A percentile compares a stretch with the other conserved stretches of the same genome.
Evolutionary conservation across 2,797 vertebrate species (phyloP).

Genomic region (Glossophaga mutica): DNA sequence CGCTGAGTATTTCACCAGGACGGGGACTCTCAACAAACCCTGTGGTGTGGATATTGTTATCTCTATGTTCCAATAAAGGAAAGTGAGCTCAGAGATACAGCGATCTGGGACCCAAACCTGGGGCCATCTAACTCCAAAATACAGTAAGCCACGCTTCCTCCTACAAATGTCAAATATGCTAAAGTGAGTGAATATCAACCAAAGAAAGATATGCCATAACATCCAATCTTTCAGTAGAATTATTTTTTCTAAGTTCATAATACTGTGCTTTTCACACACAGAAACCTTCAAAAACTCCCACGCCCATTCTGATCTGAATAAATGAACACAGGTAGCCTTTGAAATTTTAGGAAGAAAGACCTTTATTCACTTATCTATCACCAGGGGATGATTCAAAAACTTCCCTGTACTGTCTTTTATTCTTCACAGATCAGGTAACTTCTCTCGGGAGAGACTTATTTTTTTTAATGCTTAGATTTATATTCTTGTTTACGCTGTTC

Average conservation of each 20-base stretch:
- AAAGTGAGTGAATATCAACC: background rate
- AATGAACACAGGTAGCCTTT: background rate
- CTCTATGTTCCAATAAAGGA: conserved; percentile 11
- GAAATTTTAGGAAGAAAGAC: background rate
- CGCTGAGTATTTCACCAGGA: background rate
- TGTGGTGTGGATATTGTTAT: background rate
- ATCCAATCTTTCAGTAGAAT: background rate
- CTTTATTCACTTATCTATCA: background rate
- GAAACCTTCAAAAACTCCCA: background rate
- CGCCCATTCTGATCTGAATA: background rate
- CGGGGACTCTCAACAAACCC: background rate
- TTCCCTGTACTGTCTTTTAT: background rate
- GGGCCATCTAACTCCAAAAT: background rate
- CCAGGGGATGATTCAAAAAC: background rate
- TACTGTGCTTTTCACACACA: background rate
- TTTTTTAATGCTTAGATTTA: background rate
- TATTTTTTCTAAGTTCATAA: background rate
- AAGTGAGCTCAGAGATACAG: background rate
- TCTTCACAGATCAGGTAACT: background rate
- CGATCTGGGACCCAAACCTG: background rate
- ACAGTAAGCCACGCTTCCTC: background rate
- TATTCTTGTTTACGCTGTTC: background rate
- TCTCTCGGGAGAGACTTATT: background rate
- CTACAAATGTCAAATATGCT: background rate
- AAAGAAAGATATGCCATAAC: background rate